Evolutionary conservation across 2,888 invertebrate genomes (phyloP), one percentile per base, ranked within the genome.

Genomic region (Mythimna impura): DNA sequence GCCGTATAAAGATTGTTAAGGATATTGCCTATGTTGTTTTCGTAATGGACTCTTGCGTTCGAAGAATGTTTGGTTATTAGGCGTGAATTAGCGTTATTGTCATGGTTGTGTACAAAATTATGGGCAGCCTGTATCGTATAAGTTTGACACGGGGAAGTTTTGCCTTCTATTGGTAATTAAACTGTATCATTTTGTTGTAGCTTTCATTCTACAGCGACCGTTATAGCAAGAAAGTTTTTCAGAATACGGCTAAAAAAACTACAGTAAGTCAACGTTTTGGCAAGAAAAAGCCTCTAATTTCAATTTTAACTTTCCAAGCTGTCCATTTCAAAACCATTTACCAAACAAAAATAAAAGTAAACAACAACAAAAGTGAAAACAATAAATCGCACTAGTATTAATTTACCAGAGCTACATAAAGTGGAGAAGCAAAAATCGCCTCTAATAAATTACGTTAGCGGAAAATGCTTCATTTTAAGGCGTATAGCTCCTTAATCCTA

Each of bases 391-490:
- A 72, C 54, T 73, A 63, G 76, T 78, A 88, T 89, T 88, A 87
- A 90, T 89, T 82, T 87, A 88, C 84, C 86, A 82, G 82, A 74
- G 86, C 71, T 82, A 79, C 87, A 89, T 91, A 87, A 90, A 83
- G 63, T 82, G 73, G 81, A 83, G 84, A 86, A 86, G 77, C 89
- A 91, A 90, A 90, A 91, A 91, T 91, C 88, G 88, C 84, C 82
- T 71, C 81, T 82, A 83, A 92, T 92, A 91, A 92, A 93, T 93
- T 88, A 92, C 86, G 82, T 85, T 83, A 87, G 88, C 88, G 86
- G 89, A 89, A 92, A 94, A 93, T 93, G 91, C 90, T 91, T 93
- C 91, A 94, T 94, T 94, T 93, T 91, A 94, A 94, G 94, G 90
- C 91, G 90, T 89, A 90, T 89, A 89, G 87, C 91, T 92, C 90